Evolutionary conservation across 2,797 vertebrate species (phyloP).

Genomic region (Acrossocheilus wenchowensis): DNA sequence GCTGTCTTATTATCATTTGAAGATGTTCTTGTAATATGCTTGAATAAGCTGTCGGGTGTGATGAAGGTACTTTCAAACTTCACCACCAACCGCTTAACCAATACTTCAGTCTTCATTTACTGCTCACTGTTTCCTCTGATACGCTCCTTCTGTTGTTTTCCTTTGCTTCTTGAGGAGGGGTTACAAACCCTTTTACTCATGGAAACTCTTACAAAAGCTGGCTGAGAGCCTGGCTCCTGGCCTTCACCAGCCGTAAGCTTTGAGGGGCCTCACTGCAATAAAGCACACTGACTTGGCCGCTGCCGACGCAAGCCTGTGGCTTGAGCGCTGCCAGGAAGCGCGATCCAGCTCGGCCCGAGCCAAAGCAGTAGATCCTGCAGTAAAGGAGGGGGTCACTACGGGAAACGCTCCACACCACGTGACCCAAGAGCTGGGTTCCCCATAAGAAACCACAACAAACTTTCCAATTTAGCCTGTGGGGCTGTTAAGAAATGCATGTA

Average conservation of each 20-base stretch:
- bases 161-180: slow-evolving; percentile 61
- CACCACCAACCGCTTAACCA: slow-evolving; percentile 23
- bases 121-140: slow-evolving; percentile 40
- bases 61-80: slow-evolving; percentile 20
- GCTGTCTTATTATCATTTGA: slow-evolving; percentile 23
- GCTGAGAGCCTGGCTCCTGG: slow-evolving; percentile 71
- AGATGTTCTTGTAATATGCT: slow-evolving; percentile 1
- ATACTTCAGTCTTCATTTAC: slow-evolving; percentile 36
- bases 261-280: slow-evolving; percentile 45
- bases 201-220: slow-evolving; percentile 87
- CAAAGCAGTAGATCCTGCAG: slow-evolving; percentile 49
- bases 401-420: slow-evolving; percentile 39
- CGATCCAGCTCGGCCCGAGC: slow-evolving; percentile 36
- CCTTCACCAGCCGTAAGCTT: slow-evolving; percentile 68
- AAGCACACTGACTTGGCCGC: slow-evolving; percentile 53
- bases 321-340: slow-evolving; percentile 43
- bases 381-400: slow-evolving; percentile 33
- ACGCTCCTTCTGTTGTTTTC: slow-evolving; percentile 56
- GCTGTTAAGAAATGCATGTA: slow-evolving; percentile 18
- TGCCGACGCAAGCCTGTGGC: slow-evolving; percentile 30
- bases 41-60: slow-evolving; percentile 11
- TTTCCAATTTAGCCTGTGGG: slow-evolving; percentile 11
- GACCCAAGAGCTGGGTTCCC: slow-evolving; percentile 37
- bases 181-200: slow-evolving; percentile 82
- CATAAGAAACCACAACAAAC: slow-evolving; percentile 47